These are phyloP conservation scores for Scaptomyza montana DNA, from an alignment of 1,140 invertebrate genomes.

Conservation along the genomic window DNA sequence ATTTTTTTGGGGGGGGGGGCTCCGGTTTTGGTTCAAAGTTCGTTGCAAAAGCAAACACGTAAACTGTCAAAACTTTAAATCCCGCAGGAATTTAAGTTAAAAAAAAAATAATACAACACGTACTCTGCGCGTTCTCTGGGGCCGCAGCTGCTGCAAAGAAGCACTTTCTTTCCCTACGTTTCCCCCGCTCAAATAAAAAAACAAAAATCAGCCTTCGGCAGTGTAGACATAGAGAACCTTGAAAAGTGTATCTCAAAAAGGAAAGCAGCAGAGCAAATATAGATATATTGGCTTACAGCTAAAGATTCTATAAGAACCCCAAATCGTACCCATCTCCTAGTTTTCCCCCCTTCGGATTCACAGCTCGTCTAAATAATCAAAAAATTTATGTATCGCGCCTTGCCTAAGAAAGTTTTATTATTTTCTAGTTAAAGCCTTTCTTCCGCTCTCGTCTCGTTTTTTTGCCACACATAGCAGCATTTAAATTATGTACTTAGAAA, in stretches of 20 bases:
- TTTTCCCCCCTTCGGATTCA: not conserved
- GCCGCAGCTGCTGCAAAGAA: constrained; percentile 58
- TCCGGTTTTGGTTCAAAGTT: constrained; percentile 69
- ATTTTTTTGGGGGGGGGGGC: constrained; percentile 2
- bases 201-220: constrained; percentile 40
- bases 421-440: constrained; percentile 58
- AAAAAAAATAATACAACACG: constrained; percentile 71
- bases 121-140: constrained; percentile 48
- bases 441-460: not conserved
- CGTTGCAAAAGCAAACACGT: constrained; percentile 78
- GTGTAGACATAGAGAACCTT: constrained; percentile 26
- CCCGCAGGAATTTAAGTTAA: constrained; percentile 81
- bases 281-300: constrained; percentile 45
- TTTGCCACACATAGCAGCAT: constrained; percentile 55
- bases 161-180: too few relatives aligned
- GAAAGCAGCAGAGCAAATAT: constrained; percentile 23
- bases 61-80: constrained; percentile 83
- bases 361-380: constrained; percentile 74
- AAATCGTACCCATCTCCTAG: constrained; percentile 1
- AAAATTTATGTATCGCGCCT: constrained; percentile 71
- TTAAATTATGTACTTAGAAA: constrained; percentile 83
- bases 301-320: constrained; percentile 44
- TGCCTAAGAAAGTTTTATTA: constrained; percentile 79
- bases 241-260: constrained; percentile 68
- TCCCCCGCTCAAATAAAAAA: constrained; percentile 19